Evolutionary conservation across 2,888 invertebrate genomes (phyloP).

Genomic region (Sipha maydis): DNA sequence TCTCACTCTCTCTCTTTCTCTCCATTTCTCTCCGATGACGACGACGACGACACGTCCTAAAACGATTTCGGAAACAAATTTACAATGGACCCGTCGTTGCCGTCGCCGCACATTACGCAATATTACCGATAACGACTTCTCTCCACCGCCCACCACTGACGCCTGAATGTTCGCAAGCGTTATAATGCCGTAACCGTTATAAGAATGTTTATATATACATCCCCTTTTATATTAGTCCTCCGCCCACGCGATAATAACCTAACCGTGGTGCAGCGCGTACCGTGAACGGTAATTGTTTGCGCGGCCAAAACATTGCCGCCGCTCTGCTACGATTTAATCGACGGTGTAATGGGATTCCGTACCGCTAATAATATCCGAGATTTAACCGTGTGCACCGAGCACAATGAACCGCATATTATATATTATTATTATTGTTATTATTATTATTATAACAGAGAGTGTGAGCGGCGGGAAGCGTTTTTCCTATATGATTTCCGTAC

Average conservation of each 20-base stretch:
- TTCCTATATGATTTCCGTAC: neutral
- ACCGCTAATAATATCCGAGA: neutral
- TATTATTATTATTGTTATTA: neutral
- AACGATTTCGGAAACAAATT: conserved; percentile 35
- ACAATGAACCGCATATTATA: neutral
- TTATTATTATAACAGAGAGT: neutral
- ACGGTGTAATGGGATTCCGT: neutral
- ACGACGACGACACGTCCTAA: neutral
- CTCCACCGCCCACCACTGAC: neutral
- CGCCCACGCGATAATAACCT: neutral
- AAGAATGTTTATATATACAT: neutral
- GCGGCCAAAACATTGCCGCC: neutral
- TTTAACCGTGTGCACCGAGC: neutral
- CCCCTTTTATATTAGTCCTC: neutral
- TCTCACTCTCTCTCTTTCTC: too few relatives aligned
- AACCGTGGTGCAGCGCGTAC: neutral
- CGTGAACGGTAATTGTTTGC: neutral
- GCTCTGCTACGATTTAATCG: neutral
- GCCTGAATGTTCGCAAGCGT: neutral
- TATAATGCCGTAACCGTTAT: neutral
- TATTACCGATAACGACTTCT: conserved; percentile 25
- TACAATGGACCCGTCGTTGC: conserved; percentile 22
- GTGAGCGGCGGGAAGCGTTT: neutral
- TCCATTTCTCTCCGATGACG: neutral
- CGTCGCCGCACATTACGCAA: neutral